Base-by-base conservation (phyloP, 2,888 invertebrate species). In the Cephus rjabovi region DNA sequence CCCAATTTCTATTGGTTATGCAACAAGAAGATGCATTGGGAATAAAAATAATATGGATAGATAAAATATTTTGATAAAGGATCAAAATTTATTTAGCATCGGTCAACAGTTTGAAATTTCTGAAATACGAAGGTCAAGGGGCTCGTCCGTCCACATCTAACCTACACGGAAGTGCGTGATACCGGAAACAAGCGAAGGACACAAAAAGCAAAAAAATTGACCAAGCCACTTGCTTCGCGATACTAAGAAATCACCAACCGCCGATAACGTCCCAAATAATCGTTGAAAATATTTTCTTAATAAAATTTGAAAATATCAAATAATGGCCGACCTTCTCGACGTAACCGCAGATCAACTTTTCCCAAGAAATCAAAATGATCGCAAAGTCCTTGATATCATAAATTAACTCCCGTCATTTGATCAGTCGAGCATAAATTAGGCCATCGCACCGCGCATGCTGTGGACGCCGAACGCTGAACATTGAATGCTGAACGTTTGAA, bases 391-490 rank as follows among this genome's bases (percentile, higher is more conserved):
- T 76, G 76, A 76, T 73, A 75, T 68, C 31, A 31, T 33, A 31
- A 75, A 75, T 75, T 75, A 75, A 75, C 73, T 76, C 73, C 76
- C 71, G 73, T 73, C 76, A 35, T 76, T 76, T 73, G 71, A 34
- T 71, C 76, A 76, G 71, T 71, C 69, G 71, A 35, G 37, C 76
- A 76, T 34, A 76, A 76, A 76, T 40, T 73, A 76, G 76, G 76
- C 73, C 76, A 76, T 40, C 71, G 71, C 34, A 76, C 73, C 40
- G 34, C 76, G 76, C 76, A 56, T 23, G 56, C 9, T 56, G 9
- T 23, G 56, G 1, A 56, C 56, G 56, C 56, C 23, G 23, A 56
- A 56, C 40, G 9, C 6, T 2, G 40, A 56, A 56, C 40, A 23
- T 56, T 56, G 23, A 56, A 56, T 56, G 6, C 56, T 23, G 23